A percentile compares a stretch with the other conserved stretches of the same genome.
phyloP scores from a whole-genome alignment of 2,888 invertebrate species.

The Agapostemon virescens region DNA sequence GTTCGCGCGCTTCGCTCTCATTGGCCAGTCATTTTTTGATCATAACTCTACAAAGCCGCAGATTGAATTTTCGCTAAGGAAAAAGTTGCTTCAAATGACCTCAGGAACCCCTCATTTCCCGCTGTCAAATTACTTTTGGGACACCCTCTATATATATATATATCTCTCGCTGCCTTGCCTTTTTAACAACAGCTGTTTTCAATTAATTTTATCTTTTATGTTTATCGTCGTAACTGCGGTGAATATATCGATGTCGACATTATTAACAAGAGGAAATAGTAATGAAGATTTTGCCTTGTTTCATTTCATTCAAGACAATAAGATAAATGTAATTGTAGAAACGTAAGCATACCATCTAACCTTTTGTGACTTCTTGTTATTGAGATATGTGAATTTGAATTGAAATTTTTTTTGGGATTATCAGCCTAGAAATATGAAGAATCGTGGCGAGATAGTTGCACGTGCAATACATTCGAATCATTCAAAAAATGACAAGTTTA shows the following conservation, averaged over 20 bases:
- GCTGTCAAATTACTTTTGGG: too few relatives aligned
- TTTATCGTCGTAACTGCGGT: background rate
- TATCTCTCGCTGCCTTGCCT: constrained; percentile 11
- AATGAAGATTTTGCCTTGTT: background rate
- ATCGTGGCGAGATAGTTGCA: background rate
- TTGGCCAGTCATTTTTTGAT: too few relatives aligned
- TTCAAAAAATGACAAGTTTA: constrained; percentile 11
- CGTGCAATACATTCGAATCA: background rate
- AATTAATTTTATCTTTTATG: background rate
- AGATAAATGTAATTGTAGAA: background rate
- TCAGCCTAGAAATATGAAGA: background rate
- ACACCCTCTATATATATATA: constrained; percentile 30
- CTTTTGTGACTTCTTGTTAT: background rate
- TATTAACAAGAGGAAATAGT: background rate
- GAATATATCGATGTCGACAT: background rate
- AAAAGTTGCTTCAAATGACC: too few relatives aligned
- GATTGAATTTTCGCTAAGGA: too few relatives aligned
- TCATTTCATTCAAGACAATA: background rate
- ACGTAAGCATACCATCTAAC: constrained; percentile 1
- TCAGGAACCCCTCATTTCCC: too few relatives aligned
- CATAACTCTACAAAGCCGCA: too few relatives aligned
- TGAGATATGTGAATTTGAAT: background rate
- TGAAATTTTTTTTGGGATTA: background rate
- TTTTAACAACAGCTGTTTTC: background rate
- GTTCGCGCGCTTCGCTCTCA: too few relatives aligned